Evolutionary conservation across 2,797 vertebrate species (phyloP).

Genomic region (Xiphophorus birchmanni): DNA sequence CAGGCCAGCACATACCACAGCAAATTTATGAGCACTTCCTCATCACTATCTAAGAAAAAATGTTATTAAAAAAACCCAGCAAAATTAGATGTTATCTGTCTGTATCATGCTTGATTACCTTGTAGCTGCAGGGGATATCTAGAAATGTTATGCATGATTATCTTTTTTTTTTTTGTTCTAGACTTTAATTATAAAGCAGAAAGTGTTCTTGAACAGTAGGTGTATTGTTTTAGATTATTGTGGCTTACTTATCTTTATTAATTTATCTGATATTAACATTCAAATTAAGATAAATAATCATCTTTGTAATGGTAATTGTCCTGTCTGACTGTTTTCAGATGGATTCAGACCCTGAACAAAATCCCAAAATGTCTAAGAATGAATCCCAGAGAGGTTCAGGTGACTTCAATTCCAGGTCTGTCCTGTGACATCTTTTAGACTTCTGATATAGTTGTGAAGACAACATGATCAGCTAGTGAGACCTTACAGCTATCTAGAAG

Average conservation of each 20-base stretch:
- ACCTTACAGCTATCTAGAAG: background rate
- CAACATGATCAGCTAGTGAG: background rate
- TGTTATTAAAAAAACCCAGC: background rate
- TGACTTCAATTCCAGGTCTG: slow-evolving; percentile 74
- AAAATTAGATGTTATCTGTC: slow-evolving; percentile 16
- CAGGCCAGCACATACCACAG: background rate
- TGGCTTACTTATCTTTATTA: background rate
- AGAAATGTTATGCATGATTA: slow-evolving; percentile 8
- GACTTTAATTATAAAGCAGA: background rate
- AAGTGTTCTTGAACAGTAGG: background rate
- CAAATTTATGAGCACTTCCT: background rate
- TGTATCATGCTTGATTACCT: slow-evolving; percentile 26
- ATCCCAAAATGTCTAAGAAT: slow-evolving; percentile 49
- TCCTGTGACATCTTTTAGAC: slow-evolving; percentile 12
- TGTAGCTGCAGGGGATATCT: slow-evolving; percentile 11
- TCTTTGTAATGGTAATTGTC: background rate
- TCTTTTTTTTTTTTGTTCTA: slow-evolving; percentile 4
- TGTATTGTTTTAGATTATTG: background rate
- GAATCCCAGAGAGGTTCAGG: slow-evolving; percentile 50
- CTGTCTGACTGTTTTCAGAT: slow-evolving; percentile 68
- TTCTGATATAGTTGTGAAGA: background rate
- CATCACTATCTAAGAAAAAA: background rate
- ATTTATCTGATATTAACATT: background rate
- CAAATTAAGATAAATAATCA: background rate
- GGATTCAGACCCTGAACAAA: slow-evolving; percentile 71